These are phyloP conservation scores for Drosophila nr. perissopoda DNA, from an alignment of 2,888 invertebrate species.

Conservation along the genomic window DNA sequence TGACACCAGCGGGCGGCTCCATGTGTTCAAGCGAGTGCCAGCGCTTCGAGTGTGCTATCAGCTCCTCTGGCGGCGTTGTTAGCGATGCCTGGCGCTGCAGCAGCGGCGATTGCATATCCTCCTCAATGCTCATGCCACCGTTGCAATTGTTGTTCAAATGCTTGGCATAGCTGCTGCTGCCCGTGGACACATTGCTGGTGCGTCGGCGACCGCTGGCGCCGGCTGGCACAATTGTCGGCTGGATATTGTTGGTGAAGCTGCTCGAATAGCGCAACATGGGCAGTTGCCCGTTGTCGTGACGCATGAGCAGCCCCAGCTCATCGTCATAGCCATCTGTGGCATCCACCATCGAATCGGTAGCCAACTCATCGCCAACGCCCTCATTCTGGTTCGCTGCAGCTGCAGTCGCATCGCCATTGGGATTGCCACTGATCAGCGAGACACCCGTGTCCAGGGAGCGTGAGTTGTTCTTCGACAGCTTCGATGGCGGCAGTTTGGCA, in stretches of 20 bases:
- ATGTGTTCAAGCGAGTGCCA: constrained; percentile 93
- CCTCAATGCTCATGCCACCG: constrained; percentile 83
- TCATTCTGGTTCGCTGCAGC: constrained; percentile 27
- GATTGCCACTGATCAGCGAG: constrained; percentile 76
- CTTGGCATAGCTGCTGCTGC: constrained; percentile 69
- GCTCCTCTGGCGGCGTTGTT: constrained; percentile 83
- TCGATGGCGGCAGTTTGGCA: constrained; percentile 78
- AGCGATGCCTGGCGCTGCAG: constrained; percentile 84
- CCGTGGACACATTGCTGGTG: constrained; percentile 55
- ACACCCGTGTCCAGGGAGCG: constrained; percentile 83
- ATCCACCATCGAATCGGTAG: constrained; percentile 62
- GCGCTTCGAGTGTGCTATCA: constrained; percentile 87
- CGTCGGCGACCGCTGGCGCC: constrained; percentile 65
- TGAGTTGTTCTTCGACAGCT: constrained; percentile 83
- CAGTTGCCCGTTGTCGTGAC: constrained; percentile 79
- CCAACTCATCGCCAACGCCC: constrained; percentile 53
- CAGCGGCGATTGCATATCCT: constrained; percentile 83
- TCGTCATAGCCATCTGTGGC: constrained; percentile 78
- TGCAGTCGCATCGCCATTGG: constrained; percentile 61
- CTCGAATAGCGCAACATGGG: constrained; percentile 60
- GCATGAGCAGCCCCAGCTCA: constrained; percentile 78
- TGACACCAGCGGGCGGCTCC: constrained; percentile 61
- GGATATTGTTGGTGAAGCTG: constrained; percentile 60
- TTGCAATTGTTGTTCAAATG: constrained; percentile 85
- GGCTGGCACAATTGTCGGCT: constrained; percentile 71